These are phyloP conservation scores for Sebastiscus tertius DNA, from an alignment of 2,797 vertebrate genomes.

Conservation along the genomic window DNA sequence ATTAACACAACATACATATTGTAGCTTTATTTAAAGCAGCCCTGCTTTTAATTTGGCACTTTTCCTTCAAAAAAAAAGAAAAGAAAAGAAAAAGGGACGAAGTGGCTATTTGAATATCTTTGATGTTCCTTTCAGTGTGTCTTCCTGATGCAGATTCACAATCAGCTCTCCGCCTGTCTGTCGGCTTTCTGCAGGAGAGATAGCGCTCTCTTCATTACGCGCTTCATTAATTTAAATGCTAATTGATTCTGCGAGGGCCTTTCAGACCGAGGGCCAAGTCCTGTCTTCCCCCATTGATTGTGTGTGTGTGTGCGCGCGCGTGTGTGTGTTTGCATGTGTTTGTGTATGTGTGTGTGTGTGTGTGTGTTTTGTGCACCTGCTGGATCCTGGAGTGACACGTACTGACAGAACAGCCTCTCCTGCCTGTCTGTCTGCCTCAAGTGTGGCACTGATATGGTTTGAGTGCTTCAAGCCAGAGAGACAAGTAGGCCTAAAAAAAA, in stretches of 20 bases:
- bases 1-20: constrained; percentile 61
- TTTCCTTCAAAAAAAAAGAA: constrained; percentile 53
- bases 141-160: constrained; percentile 69
- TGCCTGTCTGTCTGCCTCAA: constrained; percentile 71
- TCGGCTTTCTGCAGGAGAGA: constrained; percentile 67
- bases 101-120: constrained; percentile 79
- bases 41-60: constrained; percentile 68
- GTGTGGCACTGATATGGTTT: constrained; percentile 70
- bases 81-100: constrained; percentile 33
- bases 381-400: constrained; percentile 62
- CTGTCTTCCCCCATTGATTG: constrained; percentile 58
- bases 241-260: constrained; percentile 81
- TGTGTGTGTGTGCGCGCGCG: constrained; percentile 36
- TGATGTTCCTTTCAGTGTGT: constrained; percentile 75
- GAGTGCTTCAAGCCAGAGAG: constrained; percentile 52
- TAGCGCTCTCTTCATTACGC: constrained; percentile 79
- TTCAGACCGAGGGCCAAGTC: constrained; percentile 69
- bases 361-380: constrained; percentile 67
- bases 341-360: constrained; percentile 46
- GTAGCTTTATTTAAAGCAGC: constrained; percentile 63
- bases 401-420: constrained; percentile 72
- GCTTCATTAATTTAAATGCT: constrained; percentile 84
- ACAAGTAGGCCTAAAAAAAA: constrained; percentile 11
- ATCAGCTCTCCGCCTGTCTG: constrained; percentile 64
- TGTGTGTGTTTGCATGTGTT: constrained; percentile 36